These are phyloP conservation scores for Asarcornis scutulata DNA, from an alignment of 2,113 vertebrate species.

Conservation along the genomic window DNA sequence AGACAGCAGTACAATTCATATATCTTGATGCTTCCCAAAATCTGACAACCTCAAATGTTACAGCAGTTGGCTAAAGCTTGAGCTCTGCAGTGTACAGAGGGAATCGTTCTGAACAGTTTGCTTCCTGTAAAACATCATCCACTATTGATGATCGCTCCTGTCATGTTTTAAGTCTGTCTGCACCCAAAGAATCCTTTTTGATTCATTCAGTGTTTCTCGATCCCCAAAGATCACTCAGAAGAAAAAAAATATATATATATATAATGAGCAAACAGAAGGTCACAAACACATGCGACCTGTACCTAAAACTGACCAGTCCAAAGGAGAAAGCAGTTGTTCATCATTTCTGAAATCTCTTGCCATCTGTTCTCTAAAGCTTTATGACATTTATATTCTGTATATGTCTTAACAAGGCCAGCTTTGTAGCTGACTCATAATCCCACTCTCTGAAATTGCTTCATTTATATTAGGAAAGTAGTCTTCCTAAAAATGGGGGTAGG, in stretches of 20 bases:
- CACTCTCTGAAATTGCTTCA: neutral
- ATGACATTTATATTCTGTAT: conserved; percentile 42
- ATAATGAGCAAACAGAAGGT: neutral
- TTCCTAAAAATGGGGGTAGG: neutral
- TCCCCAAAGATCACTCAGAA: neutral
- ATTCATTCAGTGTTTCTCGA: neutral
- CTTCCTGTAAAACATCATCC: neutral
- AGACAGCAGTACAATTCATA: neutral
- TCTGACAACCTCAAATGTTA: neutral
- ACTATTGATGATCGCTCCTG: neutral
- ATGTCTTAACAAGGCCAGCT: conserved; percentile 48
- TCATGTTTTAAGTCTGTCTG: neutral
- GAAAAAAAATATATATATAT: neutral
- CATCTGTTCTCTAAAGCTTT: conserved; percentile 63
- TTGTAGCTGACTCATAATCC: conserved; percentile 32
- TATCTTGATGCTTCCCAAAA: neutral
- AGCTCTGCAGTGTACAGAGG: neutral
- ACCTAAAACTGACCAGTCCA: neutral
- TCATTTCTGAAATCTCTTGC: conserved; percentile 46
- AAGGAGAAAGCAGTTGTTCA: conserved; percentile 26
- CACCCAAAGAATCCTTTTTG: neutral
- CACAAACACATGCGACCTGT: too few species aligned
- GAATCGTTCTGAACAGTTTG: neutral
- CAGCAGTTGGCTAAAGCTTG: neutral
- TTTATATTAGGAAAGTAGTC: neutral